phyloP scores from a whole-genome alignment of 2,797 vertebrate species.

The Notolabrus celidotus region DNA sequence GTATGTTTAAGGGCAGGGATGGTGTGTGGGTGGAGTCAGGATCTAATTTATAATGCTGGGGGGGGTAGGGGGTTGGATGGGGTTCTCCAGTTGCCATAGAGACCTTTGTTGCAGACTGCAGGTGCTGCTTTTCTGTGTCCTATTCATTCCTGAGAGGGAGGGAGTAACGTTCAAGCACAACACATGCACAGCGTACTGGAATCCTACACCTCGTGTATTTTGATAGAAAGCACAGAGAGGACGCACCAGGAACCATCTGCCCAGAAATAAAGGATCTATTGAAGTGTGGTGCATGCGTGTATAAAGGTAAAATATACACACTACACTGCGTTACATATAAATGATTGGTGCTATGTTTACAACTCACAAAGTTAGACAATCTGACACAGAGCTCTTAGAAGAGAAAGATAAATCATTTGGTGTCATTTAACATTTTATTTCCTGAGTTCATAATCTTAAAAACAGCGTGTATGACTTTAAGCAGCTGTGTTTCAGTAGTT shows the following conservation, averaged over 20 bases:
- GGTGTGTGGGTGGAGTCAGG: slow-evolving; percentile 58
- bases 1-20: slow-evolving; percentile 48
- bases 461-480: neutral
- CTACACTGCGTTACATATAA: neutral
- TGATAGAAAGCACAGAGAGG: slow-evolving; percentile 3
- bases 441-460: neutral
- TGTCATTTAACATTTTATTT: no score
- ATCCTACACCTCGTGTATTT: slow-evolving; percentile 45
- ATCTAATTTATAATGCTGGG: slow-evolving; percentile 49
- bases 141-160: slow-evolving; percentile 47
- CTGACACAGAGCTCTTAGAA: neutral
- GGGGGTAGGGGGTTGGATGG: slow-evolving; percentile 27
- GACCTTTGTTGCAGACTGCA: slow-evolving; percentile 65
- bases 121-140: slow-evolving; percentile 42
- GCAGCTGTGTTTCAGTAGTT: no score
- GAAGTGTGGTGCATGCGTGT: neutral
- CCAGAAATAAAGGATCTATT: slow-evolving; percentile 17
- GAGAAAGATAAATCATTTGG: no score
- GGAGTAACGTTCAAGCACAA: slow-evolving; percentile 11
- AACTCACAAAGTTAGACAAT: neutral
- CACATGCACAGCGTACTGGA: slow-evolving; percentile 36
- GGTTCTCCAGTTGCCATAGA: slow-evolving; percentile 72
- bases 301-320: slow-evolving; percentile 49
- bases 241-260: slow-evolving; percentile 4
- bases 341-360: neutral